Conservation (phyloP, 2,113 vertebrate species). For the Tragelaphus imberbis region DNA sequence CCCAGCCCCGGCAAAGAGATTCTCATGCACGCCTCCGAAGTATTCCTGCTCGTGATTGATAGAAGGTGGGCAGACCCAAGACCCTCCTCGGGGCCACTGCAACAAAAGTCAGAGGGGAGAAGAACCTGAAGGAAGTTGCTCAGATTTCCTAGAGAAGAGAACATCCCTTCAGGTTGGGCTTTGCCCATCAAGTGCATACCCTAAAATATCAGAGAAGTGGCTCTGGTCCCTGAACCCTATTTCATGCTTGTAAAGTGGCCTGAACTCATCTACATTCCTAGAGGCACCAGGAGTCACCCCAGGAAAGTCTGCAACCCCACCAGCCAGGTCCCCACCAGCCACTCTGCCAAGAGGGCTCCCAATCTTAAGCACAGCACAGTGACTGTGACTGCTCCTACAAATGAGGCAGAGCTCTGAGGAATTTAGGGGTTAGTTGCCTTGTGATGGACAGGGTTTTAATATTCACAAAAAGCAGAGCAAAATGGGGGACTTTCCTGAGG, state of each 20-base stretch:
- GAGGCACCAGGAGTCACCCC: not conserved
- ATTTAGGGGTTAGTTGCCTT: not conserved
- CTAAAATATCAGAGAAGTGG: not conserved
- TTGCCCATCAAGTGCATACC: not conserved
- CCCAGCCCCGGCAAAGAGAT: not conserved
- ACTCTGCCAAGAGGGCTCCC: not conserved
- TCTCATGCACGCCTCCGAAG: accelerated
- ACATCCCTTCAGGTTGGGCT: not conserved
- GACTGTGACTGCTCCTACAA: not conserved
- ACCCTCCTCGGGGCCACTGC: not conserved
- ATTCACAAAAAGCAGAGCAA: not conserved
- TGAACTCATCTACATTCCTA: not conserved
- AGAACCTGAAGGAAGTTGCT: not conserved
- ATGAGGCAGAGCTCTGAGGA: not conserved
- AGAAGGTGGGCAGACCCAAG: not conserved
- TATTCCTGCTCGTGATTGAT: not conserved
- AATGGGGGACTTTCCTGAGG: not conserved
- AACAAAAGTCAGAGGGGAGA: not conserved
- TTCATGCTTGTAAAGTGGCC: not conserved
- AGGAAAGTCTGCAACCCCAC: not conserved
- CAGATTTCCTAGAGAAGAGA: not conserved
- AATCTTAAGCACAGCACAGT: accelerated
- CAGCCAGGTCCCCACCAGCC: not conserved
- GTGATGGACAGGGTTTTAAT: not conserved
- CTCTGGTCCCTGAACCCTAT: not conserved